These are phyloP conservation scores for Melitaea athalia DNA, from an alignment of 2,888 invertebrate species.

Conservation along the genomic window DNA sequence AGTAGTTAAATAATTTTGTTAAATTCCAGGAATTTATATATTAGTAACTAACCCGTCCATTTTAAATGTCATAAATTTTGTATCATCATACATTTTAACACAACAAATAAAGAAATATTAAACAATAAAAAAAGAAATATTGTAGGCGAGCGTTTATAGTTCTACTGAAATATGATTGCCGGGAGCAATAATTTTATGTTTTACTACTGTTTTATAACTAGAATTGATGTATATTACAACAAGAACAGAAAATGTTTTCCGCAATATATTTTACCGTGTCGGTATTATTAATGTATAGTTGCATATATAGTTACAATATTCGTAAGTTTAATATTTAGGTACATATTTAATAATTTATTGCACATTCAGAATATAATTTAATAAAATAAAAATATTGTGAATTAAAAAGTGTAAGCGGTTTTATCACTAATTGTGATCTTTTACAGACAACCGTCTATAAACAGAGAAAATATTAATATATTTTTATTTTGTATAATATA, in stretches of 20 bases:
- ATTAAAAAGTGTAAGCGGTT: too few relatives aligned
- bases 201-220: neutral
- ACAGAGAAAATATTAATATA: too few relatives aligned
- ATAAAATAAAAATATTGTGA: too few relatives aligned
- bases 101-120: neutral
- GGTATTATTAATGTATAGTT: conserved; percentile 7
- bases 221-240: neutral
- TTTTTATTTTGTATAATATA: too few relatives aligned
- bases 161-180: neutral
- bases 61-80: too few relatives aligned
- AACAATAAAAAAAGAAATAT: neutral
- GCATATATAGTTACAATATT: conserved; percentile 6
- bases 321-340: conserved; percentile 7
- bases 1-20: too few relatives aligned
- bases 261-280: conserved; percentile 16
- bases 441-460: too few relatives aligned
- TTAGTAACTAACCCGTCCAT: too few relatives aligned
- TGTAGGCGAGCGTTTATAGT: neutral
- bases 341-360: neutral
- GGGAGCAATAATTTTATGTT: neutral
- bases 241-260: conserved; percentile 18
- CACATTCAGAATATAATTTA: too few relatives aligned
- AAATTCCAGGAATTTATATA: too few relatives aligned
- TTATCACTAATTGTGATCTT: too few relatives aligned
- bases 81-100: too few relatives aligned